Evolutionary conservation across 1,140 invertebrate genomes (phyloP).

Genomic region (Cydia fagiglandana): DNA sequence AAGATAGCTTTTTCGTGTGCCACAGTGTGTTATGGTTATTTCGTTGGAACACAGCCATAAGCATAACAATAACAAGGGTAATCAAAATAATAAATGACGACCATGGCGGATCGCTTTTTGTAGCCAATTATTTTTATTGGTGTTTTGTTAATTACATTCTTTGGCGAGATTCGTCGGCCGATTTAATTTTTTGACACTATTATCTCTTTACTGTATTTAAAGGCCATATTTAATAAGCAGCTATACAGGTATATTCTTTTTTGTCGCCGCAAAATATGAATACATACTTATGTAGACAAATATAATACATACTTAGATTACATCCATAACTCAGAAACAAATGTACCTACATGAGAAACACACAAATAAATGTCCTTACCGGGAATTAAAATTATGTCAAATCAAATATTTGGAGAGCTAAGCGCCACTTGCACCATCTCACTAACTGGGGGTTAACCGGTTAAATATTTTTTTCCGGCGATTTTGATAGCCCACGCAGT

Average conservation of each 20-base stretch:
- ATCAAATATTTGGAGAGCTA: too few relatives aligned
- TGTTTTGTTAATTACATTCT: slow-evolving; percentile 72
- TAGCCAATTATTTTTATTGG: slow-evolving; percentile 74
- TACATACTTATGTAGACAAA: too few relatives aligned
- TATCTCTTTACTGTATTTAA: slow-evolving; percentile 8
- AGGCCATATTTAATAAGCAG: background rate
- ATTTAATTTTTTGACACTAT: slow-evolving; percentile 38
- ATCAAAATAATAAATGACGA: slow-evolving; percentile 71
- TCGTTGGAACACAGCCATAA: slow-evolving; percentile 40
- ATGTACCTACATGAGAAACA: too few relatives aligned
- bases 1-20: background rate
- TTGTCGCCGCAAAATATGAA: too few relatives aligned
- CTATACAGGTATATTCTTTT: background rate
- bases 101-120: slow-evolving; percentile 66
- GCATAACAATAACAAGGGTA: slow-evolving; percentile 70
- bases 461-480: too few relatives aligned
- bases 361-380: too few relatives aligned
- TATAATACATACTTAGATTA: too few relatives aligned
- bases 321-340: too few relatives aligned
- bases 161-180: slow-evolving; percentile 50
- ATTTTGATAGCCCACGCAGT: too few relatives aligned
- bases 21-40: slow-evolving; percentile 10
- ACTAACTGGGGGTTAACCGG: too few relatives aligned
- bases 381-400: too few relatives aligned
- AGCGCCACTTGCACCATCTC: too few relatives aligned